These are phyloP conservation scores for Pycnomerus fuliginosus DNA, from an alignment of 2,888 invertebrate genomes.

Conservation along the genomic window DNA sequence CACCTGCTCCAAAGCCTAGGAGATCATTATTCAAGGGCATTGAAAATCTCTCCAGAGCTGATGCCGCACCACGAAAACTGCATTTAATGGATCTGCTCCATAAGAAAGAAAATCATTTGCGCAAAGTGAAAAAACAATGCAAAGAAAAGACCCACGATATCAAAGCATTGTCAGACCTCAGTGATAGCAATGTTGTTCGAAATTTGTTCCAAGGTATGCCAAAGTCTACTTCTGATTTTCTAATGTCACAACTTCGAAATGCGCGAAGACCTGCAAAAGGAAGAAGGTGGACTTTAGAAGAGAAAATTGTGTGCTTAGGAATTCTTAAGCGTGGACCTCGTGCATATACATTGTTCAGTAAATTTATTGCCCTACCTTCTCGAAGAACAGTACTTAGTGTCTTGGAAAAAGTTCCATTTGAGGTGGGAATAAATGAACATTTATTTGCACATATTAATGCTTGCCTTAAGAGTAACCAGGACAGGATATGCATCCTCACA, in stretches of 20 bases:
- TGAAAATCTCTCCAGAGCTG: not conserved
- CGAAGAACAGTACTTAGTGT: conserved; percentile 9
- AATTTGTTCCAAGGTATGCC: conserved; percentile 1
- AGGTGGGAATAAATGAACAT: conserved; percentile 20
- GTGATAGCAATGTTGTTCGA: not conserved
- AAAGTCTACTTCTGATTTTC: not conserved
- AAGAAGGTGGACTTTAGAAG: not conserved
- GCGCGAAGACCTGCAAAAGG: not conserved
- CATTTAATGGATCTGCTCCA: not conserved
- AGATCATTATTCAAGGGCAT: not conserved
- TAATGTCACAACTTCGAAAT: not conserved
- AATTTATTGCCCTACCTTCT: conserved; percentile 18
- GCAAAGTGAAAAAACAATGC: not conserved
- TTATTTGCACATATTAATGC: conserved; percentile 19
- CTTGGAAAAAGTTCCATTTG: conserved; percentile 22
- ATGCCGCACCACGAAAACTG: not conserved
- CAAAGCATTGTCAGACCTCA: not conserved
- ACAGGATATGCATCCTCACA: conserved; percentile 16
- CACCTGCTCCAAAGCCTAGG: too few relatives aligned
- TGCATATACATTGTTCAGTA: conserved; percentile 13
- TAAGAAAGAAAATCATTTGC: not conserved
- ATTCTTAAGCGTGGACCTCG: conserved; percentile 4
- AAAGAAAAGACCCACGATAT: not conserved
- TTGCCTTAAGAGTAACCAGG: conserved; percentile 9
- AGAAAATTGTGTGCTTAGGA: not conserved